Percentiles rank a stretch among this genome's conserved stretches.
Evolutionary conservation across 2,888 invertebrate species (phyloP).

Genomic region (Tiphia femorata): DNA sequence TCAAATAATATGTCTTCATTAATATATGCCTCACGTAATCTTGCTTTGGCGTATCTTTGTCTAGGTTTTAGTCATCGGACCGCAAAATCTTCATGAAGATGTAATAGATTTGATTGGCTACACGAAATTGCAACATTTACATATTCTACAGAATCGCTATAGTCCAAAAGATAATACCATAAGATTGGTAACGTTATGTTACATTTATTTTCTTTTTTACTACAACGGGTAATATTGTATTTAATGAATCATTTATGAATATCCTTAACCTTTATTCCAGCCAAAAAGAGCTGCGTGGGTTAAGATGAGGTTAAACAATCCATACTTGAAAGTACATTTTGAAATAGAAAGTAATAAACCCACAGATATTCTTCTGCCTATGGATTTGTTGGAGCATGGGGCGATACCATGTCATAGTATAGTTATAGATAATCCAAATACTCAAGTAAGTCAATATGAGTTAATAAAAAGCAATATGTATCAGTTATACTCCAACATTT

Average conservation of each 20-base stretch:
- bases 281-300: constrained; percentile 69
- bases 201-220: constrained; percentile 38
- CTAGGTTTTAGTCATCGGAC: constrained; percentile 76
- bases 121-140: constrained; percentile 76
- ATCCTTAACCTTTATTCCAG: constrained; percentile 43
- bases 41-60: constrained; percentile 21
- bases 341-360: constrained; percentile 75
- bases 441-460: constrained; percentile 46
- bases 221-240: too few relatives aligned
- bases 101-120: constrained; percentile 77
- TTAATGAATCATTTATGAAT: background rate
- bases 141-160: constrained; percentile 81
- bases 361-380: constrained; percentile 75
- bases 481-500: background rate
- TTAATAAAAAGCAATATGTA: background rate
- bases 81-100: constrained; percentile 83
- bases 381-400: constrained; percentile 54
- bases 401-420: constrained; percentile 63
- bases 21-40: too few relatives aligned
- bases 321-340: constrained; percentile 77
- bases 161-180: constrained; percentile 73
- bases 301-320: constrained; percentile 73
- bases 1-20: background rate
- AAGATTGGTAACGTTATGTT: constrained; percentile 70
- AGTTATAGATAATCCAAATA: constrained; percentile 59